Conservation (phyloP, 2,797 vertebrate genomes). For the Spheniscus humboldti region DNA sequence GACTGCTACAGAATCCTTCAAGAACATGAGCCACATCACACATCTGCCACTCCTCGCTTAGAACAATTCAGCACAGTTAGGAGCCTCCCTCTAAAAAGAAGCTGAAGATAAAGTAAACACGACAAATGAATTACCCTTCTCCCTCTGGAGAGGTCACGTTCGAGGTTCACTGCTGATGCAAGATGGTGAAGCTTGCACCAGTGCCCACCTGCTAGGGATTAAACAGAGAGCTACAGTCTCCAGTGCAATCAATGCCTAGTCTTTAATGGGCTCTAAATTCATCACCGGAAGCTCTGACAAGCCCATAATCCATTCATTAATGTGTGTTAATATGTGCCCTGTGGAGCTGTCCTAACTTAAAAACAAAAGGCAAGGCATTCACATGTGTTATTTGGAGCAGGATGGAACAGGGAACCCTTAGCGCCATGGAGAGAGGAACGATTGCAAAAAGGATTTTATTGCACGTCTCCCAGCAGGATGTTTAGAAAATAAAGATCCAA, state of each 20-base stretch:
- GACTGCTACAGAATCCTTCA: constrained; percentile 19
- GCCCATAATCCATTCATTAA: constrained; percentile 56
- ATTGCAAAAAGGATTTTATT: constrained; percentile 50
- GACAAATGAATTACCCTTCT: constrained; percentile 55
- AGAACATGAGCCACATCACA: constrained; percentile 12
- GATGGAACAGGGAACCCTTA: constrained; percentile 9
- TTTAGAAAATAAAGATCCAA: constrained; percentile 54
- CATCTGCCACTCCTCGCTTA: constrained; percentile 58
- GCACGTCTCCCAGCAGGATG: constrained; percentile 38
- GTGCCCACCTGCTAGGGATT: constrained; percentile 70
- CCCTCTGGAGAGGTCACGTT: constrained; percentile 53
- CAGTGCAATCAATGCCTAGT: constrained; percentile 36
- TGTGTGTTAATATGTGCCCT: constrained; percentile 54
- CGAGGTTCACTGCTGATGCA: constrained; percentile 63
- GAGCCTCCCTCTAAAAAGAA: constrained; percentile 43
- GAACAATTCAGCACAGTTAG: constrained; percentile 66
- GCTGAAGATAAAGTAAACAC: constrained; percentile 65
- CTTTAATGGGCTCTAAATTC: constrained; percentile 57
- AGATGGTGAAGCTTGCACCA: constrained; percentile 55
- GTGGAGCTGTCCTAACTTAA: constrained; percentile 46
- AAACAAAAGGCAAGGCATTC: constrained; percentile 27
- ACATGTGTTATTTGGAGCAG: constrained; percentile 33
- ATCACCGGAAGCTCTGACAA: constrained; percentile 53
- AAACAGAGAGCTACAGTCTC: constrained; percentile 62
- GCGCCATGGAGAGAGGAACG: constrained; percentile 2